Evolutionary conservation across 2,113 vertebrate species (phyloP).

Genomic region (Bubalus kerabau): DNA sequence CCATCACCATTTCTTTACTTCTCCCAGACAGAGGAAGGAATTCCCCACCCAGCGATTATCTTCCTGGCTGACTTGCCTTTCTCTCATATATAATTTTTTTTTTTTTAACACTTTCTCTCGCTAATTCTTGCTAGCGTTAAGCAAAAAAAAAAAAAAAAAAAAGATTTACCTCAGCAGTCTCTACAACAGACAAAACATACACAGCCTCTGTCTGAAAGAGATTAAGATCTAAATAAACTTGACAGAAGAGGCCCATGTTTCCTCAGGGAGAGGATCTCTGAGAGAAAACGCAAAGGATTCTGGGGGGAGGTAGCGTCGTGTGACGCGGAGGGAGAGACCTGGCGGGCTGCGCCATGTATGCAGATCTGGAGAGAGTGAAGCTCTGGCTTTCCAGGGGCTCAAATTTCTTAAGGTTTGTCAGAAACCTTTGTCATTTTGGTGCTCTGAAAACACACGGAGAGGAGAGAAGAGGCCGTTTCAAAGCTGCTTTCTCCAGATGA

Average conservation of each 20-base stretch:
- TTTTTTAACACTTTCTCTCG: conserved; percentile 9
- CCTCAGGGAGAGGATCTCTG: neutral
- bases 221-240: conserved; percentile 25
- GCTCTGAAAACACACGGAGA: neutral
- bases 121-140: neutral
- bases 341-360: accelerated
- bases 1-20: conserved; percentile 15
- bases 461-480: neutral
- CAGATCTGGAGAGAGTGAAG: neutral
- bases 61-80: conserved; percentile 36
- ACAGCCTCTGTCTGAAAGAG: conserved; percentile 17
- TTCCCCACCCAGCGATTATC: conserved; percentile 60
- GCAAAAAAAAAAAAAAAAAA: neutral
- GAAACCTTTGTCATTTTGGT: neutral
- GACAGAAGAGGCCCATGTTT: neutral
- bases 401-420: neutral
- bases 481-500: neutral
- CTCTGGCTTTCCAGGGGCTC: neutral
- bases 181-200: neutral
- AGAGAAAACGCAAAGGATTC: neutral
- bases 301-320: neutral
- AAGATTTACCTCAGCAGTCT: neutral
- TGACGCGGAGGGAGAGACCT: accelerated
- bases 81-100: neutral
- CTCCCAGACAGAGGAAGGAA: conserved; percentile 55